These are phyloP conservation scores for Fistularia commersonii DNA, from an alignment of 2,797 vertebrate genomes.

Conservation along the genomic window DNA sequence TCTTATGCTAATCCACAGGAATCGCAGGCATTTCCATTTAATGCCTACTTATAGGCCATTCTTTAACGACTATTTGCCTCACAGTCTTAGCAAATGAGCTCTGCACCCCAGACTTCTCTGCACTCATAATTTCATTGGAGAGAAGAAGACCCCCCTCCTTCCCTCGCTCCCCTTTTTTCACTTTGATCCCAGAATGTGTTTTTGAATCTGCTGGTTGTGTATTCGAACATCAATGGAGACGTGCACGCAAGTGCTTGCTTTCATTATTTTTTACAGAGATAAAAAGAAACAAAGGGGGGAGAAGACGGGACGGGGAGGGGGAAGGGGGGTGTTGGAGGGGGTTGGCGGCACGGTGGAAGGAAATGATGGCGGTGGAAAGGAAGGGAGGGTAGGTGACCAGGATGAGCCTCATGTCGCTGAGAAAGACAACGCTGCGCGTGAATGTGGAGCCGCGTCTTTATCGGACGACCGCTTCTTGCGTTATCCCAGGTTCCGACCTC, in stretches of 20 bases:
- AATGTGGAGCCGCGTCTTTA: too few species aligned
- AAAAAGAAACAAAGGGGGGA: slow-evolving; percentile 76
- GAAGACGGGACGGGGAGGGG: slow-evolving; percentile 12
- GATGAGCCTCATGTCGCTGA: too few species aligned
- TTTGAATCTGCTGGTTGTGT: slow-evolving; percentile 91
- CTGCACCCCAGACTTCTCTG: slow-evolving; percentile 72
- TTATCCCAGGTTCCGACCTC: too few species aligned
- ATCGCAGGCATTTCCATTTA: slow-evolving; percentile 81
- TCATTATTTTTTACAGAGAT: slow-evolving; percentile 93
- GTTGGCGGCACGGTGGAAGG: slow-evolving; percentile 62
- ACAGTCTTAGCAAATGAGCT: slow-evolving; percentile 85
- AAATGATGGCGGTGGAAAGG: neutral
- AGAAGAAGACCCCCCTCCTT: slow-evolving; percentile 61
- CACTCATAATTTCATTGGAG: slow-evolving; percentile 84
- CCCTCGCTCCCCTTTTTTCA: slow-evolving; percentile 52
- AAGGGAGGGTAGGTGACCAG: neutral
- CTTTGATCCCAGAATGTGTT: slow-evolving; percentile 90
- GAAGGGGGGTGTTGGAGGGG: slow-evolving; percentile 10
- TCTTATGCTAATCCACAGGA: slow-evolving; percentile 81
- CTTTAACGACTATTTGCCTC: slow-evolving; percentile 81
- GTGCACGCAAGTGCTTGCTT: slow-evolving; percentile 85
- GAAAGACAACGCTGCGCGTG: too few species aligned
- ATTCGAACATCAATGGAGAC: slow-evolving; percentile 91
- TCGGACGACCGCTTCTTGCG: too few species aligned
- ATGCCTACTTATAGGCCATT: slow-evolving; percentile 75